phyloP scores from a whole-genome alignment of 1,140 invertebrate species.

The Eriosoma lanigerum region DNA sequence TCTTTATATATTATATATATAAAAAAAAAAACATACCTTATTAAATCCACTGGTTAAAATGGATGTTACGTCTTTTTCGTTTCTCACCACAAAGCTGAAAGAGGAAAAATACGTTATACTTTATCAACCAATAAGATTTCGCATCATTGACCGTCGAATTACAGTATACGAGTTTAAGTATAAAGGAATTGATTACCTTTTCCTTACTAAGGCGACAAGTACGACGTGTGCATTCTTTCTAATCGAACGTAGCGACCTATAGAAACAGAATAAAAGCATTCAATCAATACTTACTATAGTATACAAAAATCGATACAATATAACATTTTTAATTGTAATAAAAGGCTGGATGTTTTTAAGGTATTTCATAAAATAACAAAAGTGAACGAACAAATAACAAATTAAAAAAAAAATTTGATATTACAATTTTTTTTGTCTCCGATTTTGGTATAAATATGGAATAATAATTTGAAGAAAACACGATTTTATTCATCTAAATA shows the following conservation, averaged over 20 bases:
- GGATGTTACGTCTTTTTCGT: slow-evolving; percentile 32
- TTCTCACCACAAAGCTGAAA: slow-evolving; percentile 25
- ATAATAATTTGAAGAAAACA: too few relatives aligned
- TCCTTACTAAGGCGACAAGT: slow-evolving; percentile 38
- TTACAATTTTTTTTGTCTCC: too few relatives aligned
- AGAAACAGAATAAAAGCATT: neutral
- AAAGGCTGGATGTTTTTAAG: too few relatives aligned
- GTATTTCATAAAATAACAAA: too few relatives aligned
- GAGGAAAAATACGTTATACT: neutral
- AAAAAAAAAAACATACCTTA: slow-evolving; percentile 20
- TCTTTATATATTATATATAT: too few relatives aligned
- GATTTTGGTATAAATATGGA: too few relatives aligned
- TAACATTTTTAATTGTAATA: too few relatives aligned
- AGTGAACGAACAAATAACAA: too few relatives aligned
- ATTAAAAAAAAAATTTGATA: too few relatives aligned
- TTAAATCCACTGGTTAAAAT: slow-evolving; percentile 35
- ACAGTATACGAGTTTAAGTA: neutral
- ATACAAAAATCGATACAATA: neutral
- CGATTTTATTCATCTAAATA: too few relatives aligned
- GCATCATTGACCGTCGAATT: neutral
- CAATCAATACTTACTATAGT: neutral
- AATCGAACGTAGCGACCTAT: slow-evolving; percentile 31
- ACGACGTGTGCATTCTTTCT: slow-evolving; percentile 32
- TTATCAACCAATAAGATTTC: neutral
- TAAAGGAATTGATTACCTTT: slow-evolving; percentile 39